Conservation (phyloP, 2,113 vertebrate genomes). For the Entelurus aequoreus region DNA sequence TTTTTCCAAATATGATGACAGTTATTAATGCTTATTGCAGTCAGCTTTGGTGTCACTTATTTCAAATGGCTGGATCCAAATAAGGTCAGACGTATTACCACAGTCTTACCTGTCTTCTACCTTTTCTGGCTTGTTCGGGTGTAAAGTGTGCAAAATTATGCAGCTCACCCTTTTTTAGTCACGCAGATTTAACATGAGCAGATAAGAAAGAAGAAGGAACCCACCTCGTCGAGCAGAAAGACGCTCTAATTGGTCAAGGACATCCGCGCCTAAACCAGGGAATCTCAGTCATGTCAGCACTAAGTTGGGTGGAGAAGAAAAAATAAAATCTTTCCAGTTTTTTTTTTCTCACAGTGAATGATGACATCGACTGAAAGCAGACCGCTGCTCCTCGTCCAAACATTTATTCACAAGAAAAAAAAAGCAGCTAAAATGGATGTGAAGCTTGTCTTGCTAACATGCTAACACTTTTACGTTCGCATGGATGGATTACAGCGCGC, state of each 20-base stretch:
- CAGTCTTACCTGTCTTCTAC: conserved; percentile 7
- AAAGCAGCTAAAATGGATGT: no score
- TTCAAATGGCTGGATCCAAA: conserved; percentile 19
- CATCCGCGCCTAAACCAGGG: conserved; percentile 52
- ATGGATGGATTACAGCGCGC: no score
- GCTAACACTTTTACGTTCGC: no score
- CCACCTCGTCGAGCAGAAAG: conserved; percentile 74
- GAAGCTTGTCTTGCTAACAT: no score
- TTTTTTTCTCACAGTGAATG: no score
- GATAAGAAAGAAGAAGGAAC: conserved; percentile 21
- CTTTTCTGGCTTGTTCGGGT: conserved; percentile 1
- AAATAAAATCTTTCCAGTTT: no score
- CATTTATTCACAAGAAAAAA: no score
- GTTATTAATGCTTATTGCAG: conserved; percentile 5
- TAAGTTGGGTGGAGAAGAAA: neutral
- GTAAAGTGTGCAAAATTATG: no score
- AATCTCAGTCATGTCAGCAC: neutral
- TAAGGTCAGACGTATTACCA: conserved; percentile 32
- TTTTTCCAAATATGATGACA: neutral
- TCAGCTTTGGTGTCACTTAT: conserved; percentile 15
- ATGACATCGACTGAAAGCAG: no score
- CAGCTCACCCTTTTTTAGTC: no score
- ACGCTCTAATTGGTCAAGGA: conserved; percentile 74
- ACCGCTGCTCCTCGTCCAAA: no score
- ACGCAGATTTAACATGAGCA: neutral